A percentile compares a stretch with the other conserved stretches of the same genome.
phyloP scores from a whole-genome alignment of 2,113 vertebrate species.

The Phalacrocorax brasilianus region DNA sequence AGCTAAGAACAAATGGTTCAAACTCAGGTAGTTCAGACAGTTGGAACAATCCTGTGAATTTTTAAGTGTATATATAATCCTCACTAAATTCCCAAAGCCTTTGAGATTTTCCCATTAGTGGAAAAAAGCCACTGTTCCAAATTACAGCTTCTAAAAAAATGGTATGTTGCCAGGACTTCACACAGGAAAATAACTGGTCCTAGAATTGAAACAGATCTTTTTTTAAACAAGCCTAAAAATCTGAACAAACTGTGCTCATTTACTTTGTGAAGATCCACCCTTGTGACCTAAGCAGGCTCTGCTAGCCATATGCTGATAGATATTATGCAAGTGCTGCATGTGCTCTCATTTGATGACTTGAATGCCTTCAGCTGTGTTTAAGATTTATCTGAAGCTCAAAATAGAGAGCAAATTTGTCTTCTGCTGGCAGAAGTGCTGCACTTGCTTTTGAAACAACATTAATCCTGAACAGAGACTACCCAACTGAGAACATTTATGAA shows the following conservation, averaged over 20 bases:
- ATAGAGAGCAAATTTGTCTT: conserved; percentile 19
- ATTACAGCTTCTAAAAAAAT: conserved; percentile 7
- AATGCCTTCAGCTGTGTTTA: conserved; percentile 29
- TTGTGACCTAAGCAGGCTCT: neutral
- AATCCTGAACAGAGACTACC: neutral
- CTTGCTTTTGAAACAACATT: conserved; percentile 9
- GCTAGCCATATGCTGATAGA: conserved; percentile 5
- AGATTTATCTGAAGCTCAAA: conserved; percentile 48
- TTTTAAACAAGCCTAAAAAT: neutral
- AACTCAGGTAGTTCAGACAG: neutral
- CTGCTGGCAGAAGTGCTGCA: neutral
- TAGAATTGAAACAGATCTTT: neutral
- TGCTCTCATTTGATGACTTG: neutral
- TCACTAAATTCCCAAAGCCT: neutral
- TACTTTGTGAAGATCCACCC: neutral
- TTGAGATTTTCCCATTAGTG: neutral
- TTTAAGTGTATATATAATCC: neutral
- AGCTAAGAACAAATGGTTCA: neutral
- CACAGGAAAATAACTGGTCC: neutral
- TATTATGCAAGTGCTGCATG: neutral
- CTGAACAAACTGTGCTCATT: conserved; percentile 1
- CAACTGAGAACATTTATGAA: neutral
- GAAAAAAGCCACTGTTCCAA: neutral
- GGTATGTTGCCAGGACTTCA: neutral
- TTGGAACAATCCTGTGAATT: neutral